These are phyloP conservation scores for Epinephelus moara DNA, from an alignment of 2,113 vertebrate genomes.

Conservation along the genomic window DNA sequence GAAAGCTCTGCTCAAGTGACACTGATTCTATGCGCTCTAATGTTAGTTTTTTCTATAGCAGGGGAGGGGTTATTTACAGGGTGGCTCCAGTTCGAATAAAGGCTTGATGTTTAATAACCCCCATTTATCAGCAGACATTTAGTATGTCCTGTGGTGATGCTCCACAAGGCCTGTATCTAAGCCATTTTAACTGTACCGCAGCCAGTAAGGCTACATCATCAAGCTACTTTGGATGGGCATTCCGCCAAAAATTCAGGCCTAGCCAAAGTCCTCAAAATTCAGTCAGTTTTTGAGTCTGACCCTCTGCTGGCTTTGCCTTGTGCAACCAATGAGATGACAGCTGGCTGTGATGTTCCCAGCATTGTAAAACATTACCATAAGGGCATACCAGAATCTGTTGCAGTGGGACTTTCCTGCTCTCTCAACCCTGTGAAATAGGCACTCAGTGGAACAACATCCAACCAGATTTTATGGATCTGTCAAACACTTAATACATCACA, in stretches of 20 bases:
- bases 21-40: no score
- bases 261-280: not conserved
- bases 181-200: not conserved
- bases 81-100: not conserved
- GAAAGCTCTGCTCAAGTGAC: no score
- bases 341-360: not conserved
- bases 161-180: not conserved
- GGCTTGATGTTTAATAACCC: not conserved
- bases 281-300: not conserved
- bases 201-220: not conserved
- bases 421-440: not conserved
- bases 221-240: not conserved
- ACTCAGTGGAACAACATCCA: not conserved
- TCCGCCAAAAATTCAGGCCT: not conserved
- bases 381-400: not conserved
- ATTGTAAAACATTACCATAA: not conserved
- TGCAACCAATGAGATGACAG: not conserved
- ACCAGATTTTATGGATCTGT: not conserved
- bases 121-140: not conserved
- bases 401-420: not conserved
- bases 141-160: not conserved
- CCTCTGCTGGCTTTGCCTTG: not conserved
- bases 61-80: no score
- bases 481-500: not conserved
- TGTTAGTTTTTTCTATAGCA: no score